A percentile compares a stretch with the other conserved stretches of the same genome.
Conservation (phyloP, 2,888 invertebrate genomes). For the Tinea semifulvella region DNA sequence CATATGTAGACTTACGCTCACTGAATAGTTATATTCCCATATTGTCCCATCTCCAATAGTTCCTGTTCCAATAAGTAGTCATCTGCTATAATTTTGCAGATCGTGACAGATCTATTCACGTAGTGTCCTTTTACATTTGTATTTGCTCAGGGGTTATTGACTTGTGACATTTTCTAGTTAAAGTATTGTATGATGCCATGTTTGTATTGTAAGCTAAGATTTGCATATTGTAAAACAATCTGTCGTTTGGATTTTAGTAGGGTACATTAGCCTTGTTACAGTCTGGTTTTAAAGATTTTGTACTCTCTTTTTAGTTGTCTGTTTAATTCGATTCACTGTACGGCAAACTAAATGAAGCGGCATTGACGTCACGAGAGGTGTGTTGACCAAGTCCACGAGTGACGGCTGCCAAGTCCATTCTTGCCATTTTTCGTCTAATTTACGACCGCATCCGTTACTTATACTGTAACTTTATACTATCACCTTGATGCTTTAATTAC, state of each 20-base stretch:
- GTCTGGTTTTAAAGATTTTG: too few species aligned
- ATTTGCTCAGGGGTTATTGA: conserved; percentile 2
- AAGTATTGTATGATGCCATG: neutral
- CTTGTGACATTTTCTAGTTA: neutral
- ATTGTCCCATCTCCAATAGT: neutral
- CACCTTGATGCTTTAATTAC: too few species aligned
- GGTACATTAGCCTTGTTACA: too few species aligned
- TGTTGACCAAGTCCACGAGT: conserved; percentile 36
- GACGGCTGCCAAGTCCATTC: conserved; percentile 25
- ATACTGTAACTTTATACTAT: neutral
- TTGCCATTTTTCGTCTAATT: conserved; percentile 7
- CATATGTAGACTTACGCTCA: too few species aligned
- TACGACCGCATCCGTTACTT: conserved; percentile 6
- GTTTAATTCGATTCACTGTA: neutral
- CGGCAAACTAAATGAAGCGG: neutral
- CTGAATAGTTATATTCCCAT: neutral
- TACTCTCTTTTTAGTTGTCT: neutral
- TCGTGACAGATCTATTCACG: too few species aligned
- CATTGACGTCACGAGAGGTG: conserved; percentile 37
- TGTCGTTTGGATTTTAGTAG: too few species aligned
- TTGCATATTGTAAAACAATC: conserved; percentile 1
- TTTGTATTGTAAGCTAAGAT: conserved; percentile 1
- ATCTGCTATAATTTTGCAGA: neutral
- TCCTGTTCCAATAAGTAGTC: neutral
- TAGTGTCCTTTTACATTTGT: neutral